Evolutionary conservation across 2,113 vertebrate species (phyloP), one percentile per base, ranked within the genome.

Genomic region (Pterocles orientalis): DNA sequence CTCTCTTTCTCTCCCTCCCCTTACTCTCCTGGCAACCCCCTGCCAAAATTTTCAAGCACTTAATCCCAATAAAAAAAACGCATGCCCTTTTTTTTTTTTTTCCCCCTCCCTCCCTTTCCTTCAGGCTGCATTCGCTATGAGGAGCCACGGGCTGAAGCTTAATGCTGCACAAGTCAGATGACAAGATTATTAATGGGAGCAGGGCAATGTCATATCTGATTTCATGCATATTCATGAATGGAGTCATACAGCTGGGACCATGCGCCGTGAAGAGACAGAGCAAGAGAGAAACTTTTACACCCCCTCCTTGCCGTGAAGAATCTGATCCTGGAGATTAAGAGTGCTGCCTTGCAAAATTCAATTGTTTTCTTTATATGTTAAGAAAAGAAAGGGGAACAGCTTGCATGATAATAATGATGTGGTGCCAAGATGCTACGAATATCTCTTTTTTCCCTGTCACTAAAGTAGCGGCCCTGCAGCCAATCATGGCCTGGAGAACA

Each of bases 131-230:
- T 97, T 98, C 89, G 36, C 97, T 98, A 97, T 14, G 71, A 96
- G 97, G 94, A 98, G 98, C 97, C 97, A 98, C 96, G 97, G 97
- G 94, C 98, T 98, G 98, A 97, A 97, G 98, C 98, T 98, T 98
- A 98, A 98, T 98, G 97, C 97, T 95, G 97, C 97, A 98, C 98
- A 98, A 98, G 98, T 98, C 97, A 97, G 98, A 99, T 99, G 99
- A 99, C 99, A 99, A 99, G 98, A 99, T 99, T 99, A 99, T 99
- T 99, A 99, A 99, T 99, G 98, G 98, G 98, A 98, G 97, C 96
- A 95, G 98, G 97, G 98, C 98, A 98, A 98, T 98, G 98, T 98
- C 98, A 98, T 98, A 98, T 99, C 98, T 98, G 98, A 98, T 98
- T 98, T 98, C 98, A 99, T 99, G 99, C 98, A 99, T 99, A 99